phyloP scores from a whole-genome alignment of 2,888 invertebrate genomes.

The Drosophila histrio region DNA sequence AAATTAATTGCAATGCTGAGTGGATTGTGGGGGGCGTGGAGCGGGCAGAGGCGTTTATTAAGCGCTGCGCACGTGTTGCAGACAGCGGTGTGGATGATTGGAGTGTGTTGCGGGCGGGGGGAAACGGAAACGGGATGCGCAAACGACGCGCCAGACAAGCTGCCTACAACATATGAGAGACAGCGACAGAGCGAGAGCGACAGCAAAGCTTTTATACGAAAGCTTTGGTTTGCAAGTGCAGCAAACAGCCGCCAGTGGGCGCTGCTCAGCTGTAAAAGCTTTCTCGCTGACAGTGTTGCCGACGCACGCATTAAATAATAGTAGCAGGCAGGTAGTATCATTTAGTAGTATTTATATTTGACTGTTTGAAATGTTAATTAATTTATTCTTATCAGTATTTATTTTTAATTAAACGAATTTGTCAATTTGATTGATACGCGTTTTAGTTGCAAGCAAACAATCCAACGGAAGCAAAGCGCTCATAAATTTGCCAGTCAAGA shows the following conservation, averaged over 20 bases:
- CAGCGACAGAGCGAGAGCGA: neutral
- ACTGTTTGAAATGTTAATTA: neutral
- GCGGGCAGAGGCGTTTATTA: constrained; percentile 25
- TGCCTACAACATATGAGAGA: constrained; percentile 51
- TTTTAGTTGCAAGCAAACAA: neutral
- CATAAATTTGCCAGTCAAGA: neutral
- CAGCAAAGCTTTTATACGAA: constrained; percentile 38
- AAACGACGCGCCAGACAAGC: constrained; percentile 55
- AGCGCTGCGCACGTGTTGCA: constrained; percentile 65
- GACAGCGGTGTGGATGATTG: constrained; percentile 27
- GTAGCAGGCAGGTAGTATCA: neutral
- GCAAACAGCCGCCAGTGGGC: constrained; percentile 41
- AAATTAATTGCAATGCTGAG: constrained; percentile 56
- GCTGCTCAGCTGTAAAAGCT: constrained; percentile 38
- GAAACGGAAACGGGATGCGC: constrained; percentile 2
- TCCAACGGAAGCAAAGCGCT: neutral
- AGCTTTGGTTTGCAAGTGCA: constrained; percentile 49
- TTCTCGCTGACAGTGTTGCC: constrained; percentile 39
- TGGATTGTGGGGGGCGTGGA: neutral
- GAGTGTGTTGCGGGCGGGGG: neutral
- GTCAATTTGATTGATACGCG: constrained; percentile 45
- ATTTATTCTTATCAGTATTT: constrained; percentile 30
- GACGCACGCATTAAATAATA: neutral
- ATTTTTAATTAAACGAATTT: constrained; percentile 39
- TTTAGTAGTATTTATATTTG: neutral